A percentile compares a stretch with the other conserved stretches of the same genome.
These are phyloP conservation scores for Tonatia bakeri DNA, from an alignment of 2,113 vertebrate genomes.

Conservation along the genomic window DNA sequence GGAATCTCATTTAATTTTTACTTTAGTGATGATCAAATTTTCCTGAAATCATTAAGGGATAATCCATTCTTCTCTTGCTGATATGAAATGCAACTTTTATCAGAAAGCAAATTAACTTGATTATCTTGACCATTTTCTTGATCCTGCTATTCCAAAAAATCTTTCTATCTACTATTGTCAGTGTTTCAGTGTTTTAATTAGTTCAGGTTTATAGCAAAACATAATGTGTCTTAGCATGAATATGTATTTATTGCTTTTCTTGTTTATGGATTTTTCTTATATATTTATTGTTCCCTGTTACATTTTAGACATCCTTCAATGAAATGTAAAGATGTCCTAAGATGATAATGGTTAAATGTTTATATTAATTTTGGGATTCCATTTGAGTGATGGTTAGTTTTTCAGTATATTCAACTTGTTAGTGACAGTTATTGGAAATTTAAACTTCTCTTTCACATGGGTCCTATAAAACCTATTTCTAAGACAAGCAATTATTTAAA, in stretches of 20 bases:
- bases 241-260: background rate
- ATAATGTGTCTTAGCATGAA: background rate
- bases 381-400: background rate
- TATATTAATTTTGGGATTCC: background rate
- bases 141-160: background rate
- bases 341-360: background rate
- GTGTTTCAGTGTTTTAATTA: background rate
- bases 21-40: background rate
- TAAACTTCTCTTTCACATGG: background rate
- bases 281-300: background rate
- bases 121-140: background rate
- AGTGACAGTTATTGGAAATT: background rate
- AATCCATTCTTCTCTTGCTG: background rate
- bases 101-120: background rate
- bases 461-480: background rate
- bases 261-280: background rate
- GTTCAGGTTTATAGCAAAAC: background rate
- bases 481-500: background rate
- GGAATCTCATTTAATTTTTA: background rate
- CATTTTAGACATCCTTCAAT: background rate
- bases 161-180: background rate
- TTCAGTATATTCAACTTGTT: background rate
- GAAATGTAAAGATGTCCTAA: background rate
- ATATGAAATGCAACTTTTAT: background rate
- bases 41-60: background rate